Conservation (phyloP, 2,113 vertebrate species). For the Origma solitaria region DNA sequence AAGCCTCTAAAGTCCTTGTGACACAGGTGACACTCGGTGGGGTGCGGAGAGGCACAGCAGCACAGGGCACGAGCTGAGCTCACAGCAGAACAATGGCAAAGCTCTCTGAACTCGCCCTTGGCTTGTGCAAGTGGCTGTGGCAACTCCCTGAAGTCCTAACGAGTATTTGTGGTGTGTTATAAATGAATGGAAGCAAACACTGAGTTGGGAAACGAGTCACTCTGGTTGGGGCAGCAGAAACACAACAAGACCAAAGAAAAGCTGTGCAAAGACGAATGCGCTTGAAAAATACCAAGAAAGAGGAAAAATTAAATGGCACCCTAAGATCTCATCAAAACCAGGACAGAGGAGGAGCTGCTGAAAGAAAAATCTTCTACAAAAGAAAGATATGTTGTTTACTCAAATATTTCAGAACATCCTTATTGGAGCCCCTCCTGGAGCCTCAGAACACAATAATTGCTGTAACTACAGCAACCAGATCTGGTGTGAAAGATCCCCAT, state of each 20-base stretch:
- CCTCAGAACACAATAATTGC: constrained; percentile 38
- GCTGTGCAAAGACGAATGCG: not conserved
- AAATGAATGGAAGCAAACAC: not conserved
- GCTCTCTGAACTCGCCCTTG: not conserved
- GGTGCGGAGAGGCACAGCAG: not conserved
- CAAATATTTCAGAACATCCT: constrained; percentile 2
- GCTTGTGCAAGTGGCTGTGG: not conserved
- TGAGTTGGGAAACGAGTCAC: not conserved
- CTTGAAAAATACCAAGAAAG: not conserved
- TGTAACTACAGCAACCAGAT: constrained; percentile 55
- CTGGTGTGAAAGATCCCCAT: constrained; percentile 7
- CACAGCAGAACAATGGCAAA: not conserved
- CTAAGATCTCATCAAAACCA: not conserved
- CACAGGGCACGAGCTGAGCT: not conserved
- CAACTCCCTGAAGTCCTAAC: not conserved
- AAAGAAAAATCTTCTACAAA: not conserved
- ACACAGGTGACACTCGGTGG: not conserved
- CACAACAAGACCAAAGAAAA: not conserved
- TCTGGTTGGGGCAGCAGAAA: not conserved
- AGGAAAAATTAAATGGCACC: not conserved
- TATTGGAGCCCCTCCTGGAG: not conserved
- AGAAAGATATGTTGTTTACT: not conserved
- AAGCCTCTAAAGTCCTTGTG: not conserved
- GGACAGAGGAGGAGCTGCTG: not conserved
- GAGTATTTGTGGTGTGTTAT: not conserved